phyloP scores from a whole-genome alignment of 2,888 invertebrate genomes.

The Orchestes rusci region DNA sequence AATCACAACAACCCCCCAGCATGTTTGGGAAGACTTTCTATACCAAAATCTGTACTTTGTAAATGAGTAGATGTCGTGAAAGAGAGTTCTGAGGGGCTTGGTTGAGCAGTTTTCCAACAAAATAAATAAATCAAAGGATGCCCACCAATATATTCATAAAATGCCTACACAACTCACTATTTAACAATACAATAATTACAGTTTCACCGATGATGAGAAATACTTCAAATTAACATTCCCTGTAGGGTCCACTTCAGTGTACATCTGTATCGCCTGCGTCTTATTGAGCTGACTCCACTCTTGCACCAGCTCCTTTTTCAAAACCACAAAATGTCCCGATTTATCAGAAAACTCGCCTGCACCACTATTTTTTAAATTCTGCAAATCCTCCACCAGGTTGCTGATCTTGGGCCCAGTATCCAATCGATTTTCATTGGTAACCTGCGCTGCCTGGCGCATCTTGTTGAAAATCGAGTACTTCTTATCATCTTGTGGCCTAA shows the following conservation, averaged over 20 bases:
- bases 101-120: not conserved
- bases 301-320: constrained; percentile 16
- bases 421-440: constrained; percentile 25
- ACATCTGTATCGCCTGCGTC: constrained; percentile 5
- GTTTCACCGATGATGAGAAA: constrained; percentile 11
- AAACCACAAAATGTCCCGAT: constrained; percentile 7
- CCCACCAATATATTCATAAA: not conserved
- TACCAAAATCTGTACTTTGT: no score
- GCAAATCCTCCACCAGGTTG: constrained; percentile 39
- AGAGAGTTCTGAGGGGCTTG: no score
- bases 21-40: no score
- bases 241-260: constrained; percentile 16
- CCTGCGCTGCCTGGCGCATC: constrained; percentile 32
- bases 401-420: constrained; percentile 34
- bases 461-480: constrained; percentile 57
- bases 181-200: constrained; percentile 10
- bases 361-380: constrained; percentile 23
- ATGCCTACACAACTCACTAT: constrained; percentile 1
- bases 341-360: no score
- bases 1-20: no score
- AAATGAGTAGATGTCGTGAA: no score
- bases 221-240: constrained; percentile 18
- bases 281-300: constrained; percentile 10
- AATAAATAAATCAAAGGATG: no score
- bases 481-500: constrained; percentile 57